Percentiles rank a stretch among this genome's conserved stretches.
Conservation (phyloP, 2,888 invertebrate genomes). For the Xylocampa areola region DNA sequence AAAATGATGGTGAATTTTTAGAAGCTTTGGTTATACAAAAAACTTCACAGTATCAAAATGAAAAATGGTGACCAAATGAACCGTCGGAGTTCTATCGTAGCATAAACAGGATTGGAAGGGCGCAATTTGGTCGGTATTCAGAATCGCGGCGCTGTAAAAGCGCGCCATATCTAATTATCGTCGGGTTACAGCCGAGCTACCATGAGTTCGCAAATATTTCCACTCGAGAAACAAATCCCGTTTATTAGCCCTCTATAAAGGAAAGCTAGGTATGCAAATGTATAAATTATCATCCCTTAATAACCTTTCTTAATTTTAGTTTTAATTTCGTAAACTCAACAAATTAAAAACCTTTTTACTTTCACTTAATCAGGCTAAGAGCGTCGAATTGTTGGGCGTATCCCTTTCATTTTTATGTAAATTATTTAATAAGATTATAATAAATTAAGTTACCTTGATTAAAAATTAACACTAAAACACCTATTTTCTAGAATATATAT, state of each 20-base stretch:
- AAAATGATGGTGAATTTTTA: conserved; percentile 37
- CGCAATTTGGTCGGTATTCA: conserved; percentile 88
- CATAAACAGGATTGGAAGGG: conserved; percentile 86
- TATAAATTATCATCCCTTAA: conserved; percentile 19
- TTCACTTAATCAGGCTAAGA: conserved; percentile 23
- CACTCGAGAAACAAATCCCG: conserved; percentile 62
- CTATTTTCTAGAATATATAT: conserved; percentile 16
- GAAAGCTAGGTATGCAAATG: conserved; percentile 34
- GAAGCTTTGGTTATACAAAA: conserved; percentile 44
- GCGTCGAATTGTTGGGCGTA: conserved; percentile 21
- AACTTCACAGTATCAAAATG: conserved; percentile 57
- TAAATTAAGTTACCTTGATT: conserved; percentile 21
- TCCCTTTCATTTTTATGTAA: conserved; percentile 27
- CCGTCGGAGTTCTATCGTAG: conserved; percentile 76
- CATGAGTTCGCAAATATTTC: conserved; percentile 71
- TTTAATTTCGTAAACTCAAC: conserved; percentile 6
- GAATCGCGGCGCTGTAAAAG: conserved; percentile 86
- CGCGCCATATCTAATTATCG: conserved; percentile 89
- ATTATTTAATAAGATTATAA: conserved; percentile 25
- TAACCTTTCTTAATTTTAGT: conserved; percentile 15
- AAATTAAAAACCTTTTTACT: conserved; percentile 31
- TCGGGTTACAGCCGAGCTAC: conserved; percentile 78
- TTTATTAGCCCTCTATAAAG: conserved; percentile 60
- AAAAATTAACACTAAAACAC: conserved; percentile 24
- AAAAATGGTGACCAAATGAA: conserved; percentile 72